These are phyloP conservation scores for Drosophila glabriapex DNA, from an alignment of 2,888 invertebrate genomes.

Conservation along the genomic window DNA sequence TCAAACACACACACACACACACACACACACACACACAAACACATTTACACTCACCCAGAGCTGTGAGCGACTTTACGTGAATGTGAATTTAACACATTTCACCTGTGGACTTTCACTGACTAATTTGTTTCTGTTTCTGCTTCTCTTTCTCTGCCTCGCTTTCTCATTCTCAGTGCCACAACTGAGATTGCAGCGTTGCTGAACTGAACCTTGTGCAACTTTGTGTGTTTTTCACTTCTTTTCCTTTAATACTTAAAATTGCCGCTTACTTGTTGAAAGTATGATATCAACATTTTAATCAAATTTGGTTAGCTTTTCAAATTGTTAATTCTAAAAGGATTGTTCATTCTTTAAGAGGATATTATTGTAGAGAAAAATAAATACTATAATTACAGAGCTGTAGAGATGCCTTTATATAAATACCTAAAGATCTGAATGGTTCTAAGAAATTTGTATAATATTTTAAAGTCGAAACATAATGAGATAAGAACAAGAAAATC, in stretches of 20 bases:
- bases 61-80: conserved; percentile 46
- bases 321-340: not conserved
- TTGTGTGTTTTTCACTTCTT: not conserved
- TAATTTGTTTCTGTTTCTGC: conserved; percentile 4
- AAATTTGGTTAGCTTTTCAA: conserved; percentile 15
- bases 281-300: conserved; percentile 36
- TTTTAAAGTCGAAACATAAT: not conserved
- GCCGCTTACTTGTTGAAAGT: conserved; percentile 46
- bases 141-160: conserved; percentile 1
- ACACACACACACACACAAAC: conserved; percentile 6
- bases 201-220: conserved; percentile 15
- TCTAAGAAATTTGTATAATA: not conserved
- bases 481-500: not conserved
- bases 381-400: not conserved
- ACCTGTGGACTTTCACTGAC: conserved; percentile 55
- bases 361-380: not conserved
- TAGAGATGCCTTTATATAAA: not conserved
- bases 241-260: conserved; percentile 8
- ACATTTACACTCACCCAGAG: conserved; percentile 10
- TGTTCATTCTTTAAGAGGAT: not conserved
- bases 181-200: conserved; percentile 41
- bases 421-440: not conserved
- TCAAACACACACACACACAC: conserved; percentile 8
- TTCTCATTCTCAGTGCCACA: conserved; percentile 21
- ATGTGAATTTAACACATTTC: conserved; percentile 61